Conservation (phyloP, 2,888 invertebrate genomes). For the Noctua fimbriata region DNA sequence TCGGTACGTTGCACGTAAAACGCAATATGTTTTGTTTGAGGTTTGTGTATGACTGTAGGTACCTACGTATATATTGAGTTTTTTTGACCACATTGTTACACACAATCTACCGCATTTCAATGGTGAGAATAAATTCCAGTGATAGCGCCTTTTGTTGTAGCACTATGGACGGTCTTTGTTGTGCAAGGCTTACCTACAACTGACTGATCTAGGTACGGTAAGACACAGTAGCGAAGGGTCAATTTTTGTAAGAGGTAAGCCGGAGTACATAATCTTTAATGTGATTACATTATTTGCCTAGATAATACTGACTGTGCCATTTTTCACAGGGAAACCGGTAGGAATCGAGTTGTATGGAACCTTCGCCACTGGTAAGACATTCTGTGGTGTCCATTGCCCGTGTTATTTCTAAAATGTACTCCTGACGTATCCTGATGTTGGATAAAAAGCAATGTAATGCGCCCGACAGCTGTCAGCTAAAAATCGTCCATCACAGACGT, state of each 20-base stretch:
- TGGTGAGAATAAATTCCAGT: background rate
- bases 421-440: background rate
- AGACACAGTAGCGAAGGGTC: too few species aligned
- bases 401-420: background rate
- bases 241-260: too few species aligned
- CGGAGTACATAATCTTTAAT: too few species aligned
- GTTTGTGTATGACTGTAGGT: background rate
- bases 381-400: background rate
- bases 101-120: background rate
- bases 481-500: slow-evolving; percentile 34
- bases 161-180: background rate
- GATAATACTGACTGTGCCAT: too few species aligned
- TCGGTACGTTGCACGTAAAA: slow-evolving; percentile 9
- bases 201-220: background rate
- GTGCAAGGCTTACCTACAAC: background rate
- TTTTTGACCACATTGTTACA: background rate
- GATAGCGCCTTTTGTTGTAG: background rate
- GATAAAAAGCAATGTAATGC: background rate
- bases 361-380: too few species aligned
- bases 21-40: slow-evolving; percentile 4
- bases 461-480: slow-evolving; percentile 21
- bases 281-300: too few species aligned
- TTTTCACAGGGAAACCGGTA: too few species aligned
- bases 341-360: too few species aligned
- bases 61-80: background rate